Base-by-base conservation (phyloP, 2,113 vertebrate species). In the Passer montanus region DNA sequence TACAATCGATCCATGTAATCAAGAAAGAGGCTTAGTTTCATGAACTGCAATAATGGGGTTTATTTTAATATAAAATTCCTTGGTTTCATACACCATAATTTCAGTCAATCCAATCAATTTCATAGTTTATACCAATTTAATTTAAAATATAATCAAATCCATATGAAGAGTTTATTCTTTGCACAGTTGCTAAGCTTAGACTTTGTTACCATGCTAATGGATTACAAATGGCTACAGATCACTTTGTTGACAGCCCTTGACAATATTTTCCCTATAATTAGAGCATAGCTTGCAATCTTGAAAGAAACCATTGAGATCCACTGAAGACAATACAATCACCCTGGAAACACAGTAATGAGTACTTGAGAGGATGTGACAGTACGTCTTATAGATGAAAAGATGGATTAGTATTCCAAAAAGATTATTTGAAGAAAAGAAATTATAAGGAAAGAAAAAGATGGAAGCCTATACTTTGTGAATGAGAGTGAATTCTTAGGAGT, bases 121-220 rank as follows among this genome's bases (percentile, higher is more conserved):
- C 43, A 62, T 4, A 2, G 33, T 73, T 86, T 66, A 74, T 46
- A 66, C 15, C 31, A 56, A 44, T 37, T 24, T 52, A 84, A 84
- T 77, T 87, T 53, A 44, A 60, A 85, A 16, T 63, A 50, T 47
- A 89, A 67, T 79, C 59, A 75, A 90, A 66, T 49, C 28, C 28
- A 82, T 70, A 53, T 64, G 47, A 96, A 94, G 72, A 90, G 70
- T 90, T 95, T 56, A 89, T 58, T 77, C 84, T 63, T 94, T 88
- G 64, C 60, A 26, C 7, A 78, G 69, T 88, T 68, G 44, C 92
- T 26, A 41, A 80, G 41, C 60, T 93, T 91, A 95, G 89, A 73
- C 87, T 88, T 80, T 90, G 53, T 84, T 80, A 73, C 81, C 37
- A 67, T 69, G 84, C 72, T 86, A 92, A 96, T 85, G 59, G 90